Evolutionary conservation across 2,113 vertebrate genomes (phyloP).

Genomic region (Tautogolabrus adspersus): DNA sequence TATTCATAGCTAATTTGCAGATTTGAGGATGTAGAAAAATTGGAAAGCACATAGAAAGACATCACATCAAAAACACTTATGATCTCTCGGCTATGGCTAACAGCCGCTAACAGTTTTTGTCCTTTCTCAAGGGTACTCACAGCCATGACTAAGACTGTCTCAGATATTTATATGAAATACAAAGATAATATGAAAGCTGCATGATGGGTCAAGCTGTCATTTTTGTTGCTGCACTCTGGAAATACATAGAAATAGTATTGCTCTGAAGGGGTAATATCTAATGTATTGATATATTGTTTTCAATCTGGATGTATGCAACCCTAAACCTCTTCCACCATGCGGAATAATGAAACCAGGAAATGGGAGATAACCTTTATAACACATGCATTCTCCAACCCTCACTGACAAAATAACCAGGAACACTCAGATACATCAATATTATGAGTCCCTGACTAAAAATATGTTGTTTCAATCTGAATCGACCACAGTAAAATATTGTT

Average conservation of each 20-base stretch:
- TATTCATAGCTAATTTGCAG: conserved; percentile 29
- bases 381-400: neutral
- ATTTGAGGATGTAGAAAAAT: conserved; percentile 23
- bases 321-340: neutral
- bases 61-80: neutral
- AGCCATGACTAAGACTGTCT: neutral
- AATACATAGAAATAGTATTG: neutral
- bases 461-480: conserved; percentile 27
- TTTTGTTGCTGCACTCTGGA: neutral
- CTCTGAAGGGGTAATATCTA: neutral
- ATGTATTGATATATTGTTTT: conserved; percentile 5
- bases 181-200: neutral
- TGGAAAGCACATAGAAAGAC: neutral
- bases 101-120: conserved; percentile 6
- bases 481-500: conserved; percentile 41
- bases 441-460: conserved; percentile 10
- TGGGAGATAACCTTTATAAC: conserved; percentile 16
- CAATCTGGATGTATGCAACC: neutral
- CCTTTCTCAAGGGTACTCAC: conserved; percentile 13
- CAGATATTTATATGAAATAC: conserved; percentile 13
- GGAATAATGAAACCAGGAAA: conserved; percentile 23
- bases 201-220: neutral
- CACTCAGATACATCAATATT: neutral
- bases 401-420: conserved; percentile 14
- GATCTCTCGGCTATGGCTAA: neutral